Evolutionary conservation across 2,888 invertebrate genomes (phyloP), one percentile per base, ranked within the genome.

Genomic region (Parnassius glacialis): DNA sequence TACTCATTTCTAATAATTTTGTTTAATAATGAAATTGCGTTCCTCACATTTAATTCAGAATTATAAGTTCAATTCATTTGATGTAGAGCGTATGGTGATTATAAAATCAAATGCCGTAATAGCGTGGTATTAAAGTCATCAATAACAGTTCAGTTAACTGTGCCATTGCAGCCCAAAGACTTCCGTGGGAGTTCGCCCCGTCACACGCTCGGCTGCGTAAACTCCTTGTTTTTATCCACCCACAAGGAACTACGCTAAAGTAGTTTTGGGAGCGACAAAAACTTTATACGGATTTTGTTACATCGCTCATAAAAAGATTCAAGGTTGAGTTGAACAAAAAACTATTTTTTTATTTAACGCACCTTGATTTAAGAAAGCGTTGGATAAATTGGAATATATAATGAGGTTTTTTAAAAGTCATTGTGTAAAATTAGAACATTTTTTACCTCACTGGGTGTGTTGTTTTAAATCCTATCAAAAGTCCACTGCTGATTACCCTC

Each of bases 131-230:
- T 42, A 41, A 13, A 50, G 16, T 10, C 57, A 60, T 55, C 51
- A 44, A 51, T 60, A 60, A 61, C 55, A 61, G 51, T 34, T 13
- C 51, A 56, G 34, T 34, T 56, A 61, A 61, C 55, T 61, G 61
- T 52, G 61, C 41, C 47, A 34, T 5, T 7, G 53, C 44, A 34
- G 9, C 54, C 20, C 50, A 16, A 25, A 48, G 62, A 62, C 62
- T 62, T 62, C 62, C 62, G 62, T 62, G 62, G 62, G 62, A 62
- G 57, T 57, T 3, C 42, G 13, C 10, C 25, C 41, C 47, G 53
- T 25, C 47, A 20, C 61, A 50, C 57, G 62, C 53, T 57, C 16
- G 13, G 57, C 34, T 57, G 52, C 16, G 41, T 50, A 48, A 20
- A 10, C 47, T 16, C 53, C 57, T 51, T 58, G 57, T 58, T 58